These are phyloP conservation scores for Grallaria varia DNA, from an alignment of 2,113 vertebrate species.

Conservation along the genomic window DNA sequence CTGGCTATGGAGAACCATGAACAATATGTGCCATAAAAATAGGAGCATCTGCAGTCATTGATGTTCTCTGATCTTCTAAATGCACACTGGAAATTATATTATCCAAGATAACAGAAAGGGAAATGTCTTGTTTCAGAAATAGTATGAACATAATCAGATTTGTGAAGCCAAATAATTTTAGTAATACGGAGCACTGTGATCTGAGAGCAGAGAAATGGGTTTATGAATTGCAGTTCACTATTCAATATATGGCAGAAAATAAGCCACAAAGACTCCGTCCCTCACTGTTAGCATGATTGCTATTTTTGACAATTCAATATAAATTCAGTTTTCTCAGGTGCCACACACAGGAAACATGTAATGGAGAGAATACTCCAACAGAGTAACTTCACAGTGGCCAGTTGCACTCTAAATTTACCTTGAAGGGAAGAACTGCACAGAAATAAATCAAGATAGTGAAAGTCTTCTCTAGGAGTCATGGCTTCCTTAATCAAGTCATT, in stretches of 20 bases:
- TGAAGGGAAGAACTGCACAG: background rate
- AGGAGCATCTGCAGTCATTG: constrained; percentile 42
- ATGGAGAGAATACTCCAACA: background rate
- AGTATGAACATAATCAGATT: constrained; percentile 41
- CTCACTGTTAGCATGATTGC: background rate
- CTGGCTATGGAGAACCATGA: constrained; percentile 15
- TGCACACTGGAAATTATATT: constrained; percentile 48
- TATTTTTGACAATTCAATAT: background rate
- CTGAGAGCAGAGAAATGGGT: background rate
- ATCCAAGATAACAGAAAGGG: constrained; percentile 59
- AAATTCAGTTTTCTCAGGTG: background rate
- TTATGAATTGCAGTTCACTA: constrained; percentile 17
- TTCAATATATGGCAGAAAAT: background rate
- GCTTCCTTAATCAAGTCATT: background rate
- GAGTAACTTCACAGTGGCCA: background rate
- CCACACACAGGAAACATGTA: background rate
- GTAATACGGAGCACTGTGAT: background rate
- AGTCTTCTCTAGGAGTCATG: background rate
- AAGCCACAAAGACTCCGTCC: background rate
- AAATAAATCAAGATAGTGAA: background rate
- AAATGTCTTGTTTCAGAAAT: constrained; percentile 56
- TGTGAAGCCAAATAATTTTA: constrained; percentile 41
- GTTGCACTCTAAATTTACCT: background rate
- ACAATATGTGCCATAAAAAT: constrained; percentile 15
- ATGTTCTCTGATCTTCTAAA: constrained; percentile 56